Percentiles rank a stretch among this genome's conserved stretches.
These are phyloP conservation scores for Rhagoletis pomonella DNA, from an alignment of 1,140 invertebrate species.

Conservation along the genomic window DNA sequence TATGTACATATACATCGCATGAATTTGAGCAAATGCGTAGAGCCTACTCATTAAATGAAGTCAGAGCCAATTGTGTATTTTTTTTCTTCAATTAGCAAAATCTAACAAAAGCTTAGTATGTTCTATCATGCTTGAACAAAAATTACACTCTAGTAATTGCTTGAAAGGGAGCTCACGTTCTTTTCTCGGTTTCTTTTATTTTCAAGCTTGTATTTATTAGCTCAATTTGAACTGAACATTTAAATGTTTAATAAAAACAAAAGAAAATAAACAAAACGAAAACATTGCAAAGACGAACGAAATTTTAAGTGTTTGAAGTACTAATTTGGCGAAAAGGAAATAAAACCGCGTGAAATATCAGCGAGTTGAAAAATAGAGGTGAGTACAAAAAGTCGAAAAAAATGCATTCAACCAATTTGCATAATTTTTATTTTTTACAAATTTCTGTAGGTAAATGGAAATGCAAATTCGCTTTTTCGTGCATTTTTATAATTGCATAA, in stretches of 20 bases:
- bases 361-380: constrained; percentile 3
- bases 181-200: neutral
- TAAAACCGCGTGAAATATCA: neutral
- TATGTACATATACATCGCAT: neutral
- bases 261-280: neutral
- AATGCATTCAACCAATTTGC: no score
- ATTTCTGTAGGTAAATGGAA: no score
- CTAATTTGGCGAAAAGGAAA: neutral
- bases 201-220: neutral
- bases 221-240: neutral
- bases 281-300: neutral
- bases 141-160: no score
- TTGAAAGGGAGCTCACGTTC: neutral
- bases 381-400: neutral
- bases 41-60: neutral
- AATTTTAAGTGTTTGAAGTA: neutral
- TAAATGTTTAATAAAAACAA: neutral
- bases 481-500: no score
- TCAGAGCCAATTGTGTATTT: neutral
- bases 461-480: no score
- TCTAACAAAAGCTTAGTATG: no score
- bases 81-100: neutral
- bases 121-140: no score
- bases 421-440: no score
- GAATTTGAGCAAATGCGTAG: neutral